A percentile compares a stretch with the other conserved stretches of the same genome.
Evolutionary conservation across 2,797 vertebrate genomes (phyloP).

Genomic region (Petrocephalus schoutedeni): DNA sequence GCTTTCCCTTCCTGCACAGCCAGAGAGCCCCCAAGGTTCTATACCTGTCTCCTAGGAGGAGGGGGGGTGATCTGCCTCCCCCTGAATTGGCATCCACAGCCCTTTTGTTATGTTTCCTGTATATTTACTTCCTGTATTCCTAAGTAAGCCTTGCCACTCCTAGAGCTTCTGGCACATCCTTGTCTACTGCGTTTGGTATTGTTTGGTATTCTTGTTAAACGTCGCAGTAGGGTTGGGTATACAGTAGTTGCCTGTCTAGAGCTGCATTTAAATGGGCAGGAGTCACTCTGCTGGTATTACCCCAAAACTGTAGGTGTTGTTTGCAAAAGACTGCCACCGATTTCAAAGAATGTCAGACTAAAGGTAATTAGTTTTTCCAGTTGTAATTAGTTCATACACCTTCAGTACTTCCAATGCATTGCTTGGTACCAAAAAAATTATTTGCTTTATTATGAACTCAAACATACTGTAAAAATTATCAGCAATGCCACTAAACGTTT

Average conservation of each 20-base stretch:
- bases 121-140: background rate
- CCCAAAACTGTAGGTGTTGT: no score
- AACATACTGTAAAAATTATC: background rate
- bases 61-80: background rate
- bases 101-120: background rate
- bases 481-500: background rate
- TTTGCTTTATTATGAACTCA: background rate
- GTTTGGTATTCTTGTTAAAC: background rate
- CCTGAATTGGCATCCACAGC: background rate
- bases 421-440: background rate
- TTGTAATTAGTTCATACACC: background rate
- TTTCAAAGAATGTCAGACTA: background rate
- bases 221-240: background rate
- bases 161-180: background rate
- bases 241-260: background rate
- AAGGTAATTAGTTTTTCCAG: background rate
- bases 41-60: background rate
- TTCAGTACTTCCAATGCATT: background rate
- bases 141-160: background rate
- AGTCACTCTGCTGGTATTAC: background rate
- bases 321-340: background rate
- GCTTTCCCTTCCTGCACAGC: background rate
- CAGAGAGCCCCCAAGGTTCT: background rate
- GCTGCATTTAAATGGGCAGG: background rate
- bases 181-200: background rate